phyloP scores from a whole-genome alignment of 2,888 invertebrate genomes.

The Drosophila heteroneura region DNA sequence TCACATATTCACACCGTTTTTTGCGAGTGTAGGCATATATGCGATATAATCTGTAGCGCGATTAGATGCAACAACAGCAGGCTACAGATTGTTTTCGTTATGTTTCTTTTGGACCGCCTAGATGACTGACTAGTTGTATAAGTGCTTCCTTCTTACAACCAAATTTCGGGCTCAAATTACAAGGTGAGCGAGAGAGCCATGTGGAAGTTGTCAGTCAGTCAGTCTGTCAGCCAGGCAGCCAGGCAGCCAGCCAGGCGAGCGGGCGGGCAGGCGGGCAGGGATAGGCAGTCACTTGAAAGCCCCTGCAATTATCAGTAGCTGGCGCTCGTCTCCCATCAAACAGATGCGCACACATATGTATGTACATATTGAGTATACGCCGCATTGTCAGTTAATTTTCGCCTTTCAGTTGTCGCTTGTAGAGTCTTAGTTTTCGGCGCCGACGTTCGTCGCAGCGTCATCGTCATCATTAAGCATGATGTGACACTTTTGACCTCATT shows the following conservation, averaged over 20 bases:
- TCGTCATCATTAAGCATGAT: conserved; percentile 83
- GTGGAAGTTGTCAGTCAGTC: conserved; percentile 73
- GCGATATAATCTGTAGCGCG: conserved; percentile 69
- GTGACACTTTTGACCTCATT: conserved; percentile 83
- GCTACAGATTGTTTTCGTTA: conserved; percentile 17
- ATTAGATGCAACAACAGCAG: conserved; percentile 36
- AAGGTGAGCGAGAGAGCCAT: conserved; percentile 79
- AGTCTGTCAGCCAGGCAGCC: background rate
- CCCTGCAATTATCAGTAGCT: conserved; percentile 75
- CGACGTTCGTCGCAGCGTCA: conserved; percentile 49
- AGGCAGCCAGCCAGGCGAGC: background rate
- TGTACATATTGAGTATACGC: conserved; percentile 70
- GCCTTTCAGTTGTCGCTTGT: conserved; percentile 29
- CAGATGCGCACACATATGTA: background rate
- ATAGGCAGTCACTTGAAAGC: conserved; percentile 62
- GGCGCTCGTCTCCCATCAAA: conserved; percentile 35
- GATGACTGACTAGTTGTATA: conserved; percentile 76
- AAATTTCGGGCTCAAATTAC: conserved; percentile 83
- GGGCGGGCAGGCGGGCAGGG: background rate
- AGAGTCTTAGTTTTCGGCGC: conserved; percentile 56
- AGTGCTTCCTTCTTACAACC: conserved; percentile 80
- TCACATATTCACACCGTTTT: background rate
- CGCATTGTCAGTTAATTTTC: conserved; percentile 72
- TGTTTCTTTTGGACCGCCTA: conserved; percentile 11
- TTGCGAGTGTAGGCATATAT: conserved; percentile 32